Conservation (phyloP, 1,140 invertebrate species). For the Sinonovacula constricta region DNA sequence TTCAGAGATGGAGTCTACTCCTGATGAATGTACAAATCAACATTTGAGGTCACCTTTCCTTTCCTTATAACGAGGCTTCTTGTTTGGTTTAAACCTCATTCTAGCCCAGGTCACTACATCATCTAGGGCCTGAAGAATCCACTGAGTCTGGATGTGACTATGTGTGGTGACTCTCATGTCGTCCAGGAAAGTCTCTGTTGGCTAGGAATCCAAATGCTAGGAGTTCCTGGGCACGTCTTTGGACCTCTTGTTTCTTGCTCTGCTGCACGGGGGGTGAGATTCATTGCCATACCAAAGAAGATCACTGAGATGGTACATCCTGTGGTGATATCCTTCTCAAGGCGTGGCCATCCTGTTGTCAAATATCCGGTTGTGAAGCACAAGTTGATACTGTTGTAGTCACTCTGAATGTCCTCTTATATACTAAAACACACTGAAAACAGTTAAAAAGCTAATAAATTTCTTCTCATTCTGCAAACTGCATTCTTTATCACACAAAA, state of each 20-base stretch:
- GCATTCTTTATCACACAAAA: too few relatives aligned
- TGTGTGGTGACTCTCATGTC: neutral
- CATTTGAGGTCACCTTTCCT: neutral
- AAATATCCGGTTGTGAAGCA: neutral
- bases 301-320: neutral
- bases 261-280: neutral
- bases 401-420: too few relatives aligned
- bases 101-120: neutral
- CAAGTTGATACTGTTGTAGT: too few relatives aligned
- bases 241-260: neutral
- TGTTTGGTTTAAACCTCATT: neutral
- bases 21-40: neutral
- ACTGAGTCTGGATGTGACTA: neutral
- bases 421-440: too few relatives aligned
- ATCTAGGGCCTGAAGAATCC: neutral
- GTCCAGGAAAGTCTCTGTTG: neutral
- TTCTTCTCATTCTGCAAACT: too few relatives aligned
- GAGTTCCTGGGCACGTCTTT: neutral
- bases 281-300: neutral
- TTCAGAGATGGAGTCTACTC: neutral
- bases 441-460: too few relatives aligned
- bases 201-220: too few relatives aligned
- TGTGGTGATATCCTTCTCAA: neutral
- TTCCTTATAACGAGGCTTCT: neutral
- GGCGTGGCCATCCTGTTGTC: neutral